Percentiles rank a stretch among this genome's conserved stretches.
phyloP scores from a whole-genome alignment of 2,113 vertebrate genomes.

The Tonatia bakeri region DNA sequence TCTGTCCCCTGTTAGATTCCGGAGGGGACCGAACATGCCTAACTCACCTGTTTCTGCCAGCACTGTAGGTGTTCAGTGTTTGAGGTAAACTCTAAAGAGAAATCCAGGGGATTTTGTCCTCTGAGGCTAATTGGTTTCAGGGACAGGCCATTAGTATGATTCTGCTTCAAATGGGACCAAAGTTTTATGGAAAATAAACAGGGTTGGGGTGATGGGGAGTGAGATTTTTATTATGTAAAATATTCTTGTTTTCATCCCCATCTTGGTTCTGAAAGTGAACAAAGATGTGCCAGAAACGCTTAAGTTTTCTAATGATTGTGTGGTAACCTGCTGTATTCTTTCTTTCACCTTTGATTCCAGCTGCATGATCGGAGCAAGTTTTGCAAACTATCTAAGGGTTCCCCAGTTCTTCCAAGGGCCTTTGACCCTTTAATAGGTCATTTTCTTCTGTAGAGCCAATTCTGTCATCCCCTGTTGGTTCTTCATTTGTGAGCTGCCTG shows the following conservation, averaged over 20 bases:
- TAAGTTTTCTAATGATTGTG: neutral
- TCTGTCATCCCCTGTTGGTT: neutral
- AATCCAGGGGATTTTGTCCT: neutral
- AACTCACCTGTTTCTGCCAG: constrained; percentile 58
- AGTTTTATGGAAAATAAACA: neutral
- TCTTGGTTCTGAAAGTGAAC: constrained; percentile 6
- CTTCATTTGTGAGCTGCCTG: neutral
- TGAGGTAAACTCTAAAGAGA: constrained; percentile 42
- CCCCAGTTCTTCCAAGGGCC: neutral
- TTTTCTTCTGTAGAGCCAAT: neutral
- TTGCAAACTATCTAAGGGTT: neutral
- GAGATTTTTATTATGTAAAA: neutral
- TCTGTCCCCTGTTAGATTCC: constrained; percentile 64
- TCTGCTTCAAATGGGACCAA: neutral
- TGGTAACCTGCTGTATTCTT: neutral
- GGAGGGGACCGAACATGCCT: constrained; percentile 52
- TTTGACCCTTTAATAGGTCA: neutral
- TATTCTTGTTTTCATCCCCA: neutral
- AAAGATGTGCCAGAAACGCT: neutral
- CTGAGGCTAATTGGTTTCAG: neutral
- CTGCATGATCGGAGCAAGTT: neutral
- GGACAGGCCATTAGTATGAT: neutral
- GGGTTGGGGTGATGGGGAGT: neutral
- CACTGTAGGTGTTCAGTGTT: constrained; percentile 60
- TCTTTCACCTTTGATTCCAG: neutral